Evolutionary conservation across 2,888 invertebrate genomes (phyloP).

Genomic region (Trachelus tabidus): DNA sequence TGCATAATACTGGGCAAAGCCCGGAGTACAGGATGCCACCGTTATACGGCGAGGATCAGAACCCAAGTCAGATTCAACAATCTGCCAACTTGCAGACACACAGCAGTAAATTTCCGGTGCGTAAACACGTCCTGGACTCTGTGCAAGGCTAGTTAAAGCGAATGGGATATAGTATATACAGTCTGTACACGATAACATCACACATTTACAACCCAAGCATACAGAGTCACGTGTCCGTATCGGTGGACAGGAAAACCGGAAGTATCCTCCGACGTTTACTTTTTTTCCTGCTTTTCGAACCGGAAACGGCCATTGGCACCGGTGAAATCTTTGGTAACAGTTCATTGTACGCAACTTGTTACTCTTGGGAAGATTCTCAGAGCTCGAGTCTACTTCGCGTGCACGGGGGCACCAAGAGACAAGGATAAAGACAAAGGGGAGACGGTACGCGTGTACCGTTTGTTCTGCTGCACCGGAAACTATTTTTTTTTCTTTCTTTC

Average conservation of each 20-base stretch:
- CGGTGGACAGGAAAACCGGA: neutral
- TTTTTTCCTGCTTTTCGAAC: neutral
- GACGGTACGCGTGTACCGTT: conserved; percentile 55
- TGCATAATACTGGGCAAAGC: conserved; percentile 54
- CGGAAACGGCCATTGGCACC: conserved; percentile 1
- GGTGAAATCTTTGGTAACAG: conserved; percentile 43
- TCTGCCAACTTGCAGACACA: conserved; percentile 75
- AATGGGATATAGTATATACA: neutral
- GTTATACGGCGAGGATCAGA: conserved; percentile 63
- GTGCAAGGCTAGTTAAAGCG: neutral
- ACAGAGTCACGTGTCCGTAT: too few species aligned
- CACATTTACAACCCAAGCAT: neutral
- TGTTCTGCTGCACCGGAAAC: conserved; percentile 48
- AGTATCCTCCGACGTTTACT: neutral
- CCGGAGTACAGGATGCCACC: conserved; percentile 63
- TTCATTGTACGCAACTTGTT: conserved; percentile 51
- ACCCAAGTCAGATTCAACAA: conserved; percentile 65
- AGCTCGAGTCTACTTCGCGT: conserved; percentile 28
- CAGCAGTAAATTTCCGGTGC: conserved; percentile 82
- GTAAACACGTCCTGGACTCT: neutral
- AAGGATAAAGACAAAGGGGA: conserved; percentile 35
- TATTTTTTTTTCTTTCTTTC: conserved; percentile 25
- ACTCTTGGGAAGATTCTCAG: conserved; percentile 63
- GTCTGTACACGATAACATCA: neutral
- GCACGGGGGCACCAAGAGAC: conserved; percentile 31